A percentile compares a stretch with the other conserved stretches of the same genome.
These are phyloP conservation scores for Oxyruncus cristatus DNA, from an alignment of 2,113 vertebrate species.

Conservation along the genomic window DNA sequence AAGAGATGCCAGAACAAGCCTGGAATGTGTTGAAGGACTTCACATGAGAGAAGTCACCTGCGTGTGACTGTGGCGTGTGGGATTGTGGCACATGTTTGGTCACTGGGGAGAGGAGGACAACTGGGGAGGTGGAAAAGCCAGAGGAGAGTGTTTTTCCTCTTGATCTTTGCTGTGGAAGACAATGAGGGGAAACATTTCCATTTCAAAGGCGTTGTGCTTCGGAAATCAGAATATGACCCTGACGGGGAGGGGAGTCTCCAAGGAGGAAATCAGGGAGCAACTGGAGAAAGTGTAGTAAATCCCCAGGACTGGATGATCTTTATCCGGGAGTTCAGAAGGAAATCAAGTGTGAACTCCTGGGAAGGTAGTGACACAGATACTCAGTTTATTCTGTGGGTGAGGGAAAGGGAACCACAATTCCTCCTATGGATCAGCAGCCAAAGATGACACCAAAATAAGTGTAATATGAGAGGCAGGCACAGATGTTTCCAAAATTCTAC, in stretches of 20 bases:
- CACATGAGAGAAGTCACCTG: not conserved
- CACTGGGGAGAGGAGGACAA: not conserved
- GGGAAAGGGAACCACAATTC: not conserved
- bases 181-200: constrained; percentile 57
- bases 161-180: constrained; percentile 56
- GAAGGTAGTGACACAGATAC: not conserved
- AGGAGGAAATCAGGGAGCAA: constrained; percentile 55
- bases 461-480: not conserved
- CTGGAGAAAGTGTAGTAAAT: constrained; percentile 65
- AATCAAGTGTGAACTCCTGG: not conserved
- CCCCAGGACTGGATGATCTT: not conserved
- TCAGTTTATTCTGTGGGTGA: not conserved
- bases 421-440: not conserved
- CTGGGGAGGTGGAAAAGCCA: not conserved
- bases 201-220: constrained; percentile 51
- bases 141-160: not conserved
- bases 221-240: constrained; percentile 61
- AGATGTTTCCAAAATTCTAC: constrained; percentile 2
- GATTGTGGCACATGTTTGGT: not conserved
- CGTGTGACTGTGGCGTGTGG: not conserved
- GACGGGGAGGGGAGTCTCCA: not conserved
- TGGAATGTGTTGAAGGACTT: not conserved
- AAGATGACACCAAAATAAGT: not conserved
- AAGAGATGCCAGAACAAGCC: not conserved
- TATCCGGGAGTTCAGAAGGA: constrained; percentile 18